Evolutionary conservation across 2,888 invertebrate genomes (phyloP).

Genomic region (Mycalesis mineus): DNA sequence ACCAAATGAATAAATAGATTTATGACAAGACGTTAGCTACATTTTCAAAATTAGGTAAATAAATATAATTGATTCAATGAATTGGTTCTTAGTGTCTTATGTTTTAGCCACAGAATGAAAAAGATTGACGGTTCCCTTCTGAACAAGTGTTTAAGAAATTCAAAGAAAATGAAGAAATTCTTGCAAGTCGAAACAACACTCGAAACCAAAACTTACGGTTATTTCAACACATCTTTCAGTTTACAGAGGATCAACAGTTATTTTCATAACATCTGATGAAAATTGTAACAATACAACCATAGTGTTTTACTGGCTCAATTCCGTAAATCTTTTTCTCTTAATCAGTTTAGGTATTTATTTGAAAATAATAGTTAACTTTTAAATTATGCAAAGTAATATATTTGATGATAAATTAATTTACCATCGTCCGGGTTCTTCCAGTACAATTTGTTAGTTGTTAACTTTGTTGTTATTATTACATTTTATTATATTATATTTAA

Average conservation of each 20-base stretch:
- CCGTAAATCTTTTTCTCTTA: not conserved
- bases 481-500: slow-evolving; percentile 31
- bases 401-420: slow-evolving; percentile 3
- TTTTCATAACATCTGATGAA: too few relatives aligned
- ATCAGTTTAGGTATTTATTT: not conserved
- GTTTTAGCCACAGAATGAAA: not conserved
- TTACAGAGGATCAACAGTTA: too few relatives aligned
- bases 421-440: slow-evolving; percentile 45
- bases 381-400: slow-evolving; percentile 13
- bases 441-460: slow-evolving; percentile 41
- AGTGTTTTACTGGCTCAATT: too few relatives aligned
- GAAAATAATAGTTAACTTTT: not conserved
- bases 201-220: too few relatives aligned
- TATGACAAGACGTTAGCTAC: not conserved
- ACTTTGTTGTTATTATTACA: slow-evolving; percentile 22
- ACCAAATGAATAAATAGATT: slow-evolving; percentile 27
- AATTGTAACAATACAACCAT: too few relatives aligned
- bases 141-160: too few relatives aligned
- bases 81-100: not conserved
- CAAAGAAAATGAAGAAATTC: too few relatives aligned
- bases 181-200: too few relatives aligned
- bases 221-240: too few relatives aligned
- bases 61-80: not conserved
- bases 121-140: not conserved
- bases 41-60: not conserved